Conservation (phyloP, 2,888 invertebrate genomes). For the Pedicia rivosa region DNA sequence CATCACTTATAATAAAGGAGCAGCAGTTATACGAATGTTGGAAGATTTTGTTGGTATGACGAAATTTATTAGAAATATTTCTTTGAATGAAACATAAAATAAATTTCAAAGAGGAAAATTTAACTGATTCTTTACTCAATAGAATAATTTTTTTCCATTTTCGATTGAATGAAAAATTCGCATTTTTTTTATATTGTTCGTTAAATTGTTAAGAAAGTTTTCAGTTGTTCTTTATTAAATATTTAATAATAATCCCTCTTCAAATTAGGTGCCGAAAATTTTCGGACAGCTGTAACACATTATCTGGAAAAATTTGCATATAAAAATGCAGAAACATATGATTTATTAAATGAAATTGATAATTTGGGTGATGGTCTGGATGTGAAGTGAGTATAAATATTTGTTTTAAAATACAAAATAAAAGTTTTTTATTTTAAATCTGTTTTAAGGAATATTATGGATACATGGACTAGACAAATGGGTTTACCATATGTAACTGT, state of each 20-base stretch:
- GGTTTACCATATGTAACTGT: constrained; percentile 68
- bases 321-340: constrained; percentile 62
- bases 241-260: too few species aligned
- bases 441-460: constrained; percentile 46
- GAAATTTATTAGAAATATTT: too few species aligned
- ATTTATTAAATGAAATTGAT: constrained; percentile 42
- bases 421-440: constrained; percentile 2
- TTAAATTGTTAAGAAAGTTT: too few species aligned
- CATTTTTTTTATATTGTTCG: too few species aligned
- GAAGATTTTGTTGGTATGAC: constrained; percentile 51
- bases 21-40: constrained; percentile 75
- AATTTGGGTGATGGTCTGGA: constrained; percentile 37
- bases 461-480: constrained; percentile 82
- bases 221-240: not conserved
- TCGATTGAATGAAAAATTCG: too few species aligned
- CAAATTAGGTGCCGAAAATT: constrained; percentile 46
- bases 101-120: too few species aligned
- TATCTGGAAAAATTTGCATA: constrained; percentile 56
- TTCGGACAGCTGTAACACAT: constrained; percentile 52
- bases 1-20: constrained; percentile 89
- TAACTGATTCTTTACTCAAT: too few species aligned
- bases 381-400: constrained; percentile 24
- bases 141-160: too few species aligned
- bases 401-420: not conserved
- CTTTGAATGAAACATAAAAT: too few species aligned